A percentile compares a stretch with the other conserved stretches of the same genome.
These are phyloP conservation scores for Cebidichthys violaceus DNA, from an alignment of 2,113 vertebrate genomes.

Conservation along the genomic window DNA sequence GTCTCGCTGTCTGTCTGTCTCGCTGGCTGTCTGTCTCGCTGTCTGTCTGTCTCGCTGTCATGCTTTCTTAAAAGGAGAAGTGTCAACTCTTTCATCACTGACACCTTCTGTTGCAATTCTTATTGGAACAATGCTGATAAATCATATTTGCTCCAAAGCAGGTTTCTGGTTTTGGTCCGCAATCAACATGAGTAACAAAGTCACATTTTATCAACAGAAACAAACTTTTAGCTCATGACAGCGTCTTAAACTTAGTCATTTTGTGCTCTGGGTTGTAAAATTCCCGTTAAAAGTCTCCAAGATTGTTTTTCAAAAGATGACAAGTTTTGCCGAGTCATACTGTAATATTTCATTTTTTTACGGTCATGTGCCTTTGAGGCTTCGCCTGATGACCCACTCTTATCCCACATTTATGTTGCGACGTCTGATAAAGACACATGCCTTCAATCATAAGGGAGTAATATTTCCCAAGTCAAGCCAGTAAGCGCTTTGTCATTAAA, in stretches of 20 bases:
- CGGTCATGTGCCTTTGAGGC: slow-evolving; percentile 43
- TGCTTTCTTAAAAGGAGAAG: not conserved
- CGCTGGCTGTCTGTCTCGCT: no score
- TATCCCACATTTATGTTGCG: slow-evolving; percentile 13
- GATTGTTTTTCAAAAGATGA: not conserved
- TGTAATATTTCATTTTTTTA: not conserved
- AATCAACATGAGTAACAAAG: not conserved
- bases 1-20: not conserved
- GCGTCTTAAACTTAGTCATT: not conserved
- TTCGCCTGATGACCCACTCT: slow-evolving; percentile 20
- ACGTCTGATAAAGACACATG: slow-evolving; percentile 24
- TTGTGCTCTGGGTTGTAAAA: not conserved
- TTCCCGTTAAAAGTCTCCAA: not conserved
- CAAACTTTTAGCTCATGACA: not conserved
- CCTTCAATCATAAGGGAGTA: slow-evolving; percentile 44
- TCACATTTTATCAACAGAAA: not conserved
- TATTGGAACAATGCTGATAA: not conserved
- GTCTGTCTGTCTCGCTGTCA: not conserved
- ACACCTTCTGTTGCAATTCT: not conserved
- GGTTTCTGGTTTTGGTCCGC: no score
- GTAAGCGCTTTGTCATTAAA: not conserved
- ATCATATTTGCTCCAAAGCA: not conserved
- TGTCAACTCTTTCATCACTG: not conserved
- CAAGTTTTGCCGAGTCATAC: slow-evolving; percentile 41
- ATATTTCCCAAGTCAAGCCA: slow-evolving; percentile 33